Base-by-base conservation (phyloP, 2,113 vertebrate species). In the Anarhynchus alexandrinus region DNA sequence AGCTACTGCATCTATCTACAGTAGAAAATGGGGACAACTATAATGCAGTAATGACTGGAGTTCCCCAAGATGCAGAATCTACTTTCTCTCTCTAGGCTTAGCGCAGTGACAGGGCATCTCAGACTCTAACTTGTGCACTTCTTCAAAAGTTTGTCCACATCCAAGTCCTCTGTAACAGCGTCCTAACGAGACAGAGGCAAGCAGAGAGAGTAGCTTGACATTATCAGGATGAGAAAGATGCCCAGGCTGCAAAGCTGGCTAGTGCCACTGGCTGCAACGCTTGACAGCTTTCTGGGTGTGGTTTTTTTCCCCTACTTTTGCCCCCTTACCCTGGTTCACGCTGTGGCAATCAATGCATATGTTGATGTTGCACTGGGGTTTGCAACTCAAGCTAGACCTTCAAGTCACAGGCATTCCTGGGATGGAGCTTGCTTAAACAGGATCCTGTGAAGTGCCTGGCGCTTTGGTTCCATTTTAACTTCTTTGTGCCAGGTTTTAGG, bases 261-360 rank as follows among this genome's bases (percentile, higher is more conserved):
- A 58, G 21, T 49, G 32, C 9, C 25, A 36, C 38, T 29, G 22
- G 17, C 29, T 80, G 38, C 11, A 77, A 22, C 19, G 17, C 20
- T 51, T 47, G 23, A 77, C 45, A 51, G 21, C 12, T 65, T 65
- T 83, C 72, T 77, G 20, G 3, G 38, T 29, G 30, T 43, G 14
- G 0, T 22, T 20, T 36, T 3, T 10, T 2, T 17, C 4, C 11
- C 0, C 8, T 40, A 10, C 6, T 11, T 32, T 13, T 65, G 23
- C 5, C 26, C 17, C 34, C 29, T 61, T 65, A 57, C 57, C 6
- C 15, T 55, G 14, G 4, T 38, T 65, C 49, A 52, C 17, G 29
- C 32, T 65, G 49, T 77, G 40, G 40, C 3, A 2, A 77, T 42
- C 43, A 61, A 43, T 32, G 40, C 12, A 4, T 36, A 20, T 15